Evolutionary conservation across 2,113 vertebrate species (phyloP).

Genomic region (Stigmatopora nigra): DNA sequence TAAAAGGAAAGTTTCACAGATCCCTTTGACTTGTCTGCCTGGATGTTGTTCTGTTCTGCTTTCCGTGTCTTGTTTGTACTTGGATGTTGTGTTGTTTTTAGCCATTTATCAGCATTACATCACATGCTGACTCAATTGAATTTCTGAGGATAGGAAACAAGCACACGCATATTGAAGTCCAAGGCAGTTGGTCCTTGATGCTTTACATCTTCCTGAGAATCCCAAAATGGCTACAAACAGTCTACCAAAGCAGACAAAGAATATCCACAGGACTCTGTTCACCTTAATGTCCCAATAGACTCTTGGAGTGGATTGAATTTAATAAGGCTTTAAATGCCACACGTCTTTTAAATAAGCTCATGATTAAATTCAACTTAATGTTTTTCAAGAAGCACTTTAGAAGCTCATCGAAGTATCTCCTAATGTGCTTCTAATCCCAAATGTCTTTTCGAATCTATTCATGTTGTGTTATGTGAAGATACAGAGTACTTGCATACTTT

Average conservation of each 20-base stretch:
- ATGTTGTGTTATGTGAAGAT: neutral
- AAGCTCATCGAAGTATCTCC: neutral
- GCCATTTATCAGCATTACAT: slow-evolving; percentile 37
- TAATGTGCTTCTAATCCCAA: neutral
- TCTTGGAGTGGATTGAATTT: neutral
- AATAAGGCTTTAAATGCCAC: neutral
- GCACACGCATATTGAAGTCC: slow-evolving; percentile 6
- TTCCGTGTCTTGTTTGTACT: slow-evolving; percentile 17
- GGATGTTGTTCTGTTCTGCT: slow-evolving; percentile 4
- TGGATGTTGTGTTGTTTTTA: slow-evolving; percentile 24
- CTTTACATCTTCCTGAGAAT: neutral
- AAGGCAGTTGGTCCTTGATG: neutral
- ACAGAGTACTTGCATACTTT: neutral
- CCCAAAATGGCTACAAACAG: neutral
- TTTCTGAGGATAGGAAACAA: slow-evolving; percentile 14
- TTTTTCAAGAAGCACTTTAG: too few relatives aligned
- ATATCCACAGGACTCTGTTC: neutral
- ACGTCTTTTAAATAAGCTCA: neutral
- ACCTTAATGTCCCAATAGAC: neutral
- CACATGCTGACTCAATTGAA: slow-evolving; percentile 30
- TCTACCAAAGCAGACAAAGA: neutral
- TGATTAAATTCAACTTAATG: neutral
- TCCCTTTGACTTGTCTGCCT: slow-evolving; percentile 23
- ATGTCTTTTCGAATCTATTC: neutral
- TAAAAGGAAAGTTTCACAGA: slow-evolving; percentile 32